These are phyloP conservation scores for Oplegnathus fasciatus DNA, from an alignment of 2,113 vertebrate species.

Conservation along the genomic window DNA sequence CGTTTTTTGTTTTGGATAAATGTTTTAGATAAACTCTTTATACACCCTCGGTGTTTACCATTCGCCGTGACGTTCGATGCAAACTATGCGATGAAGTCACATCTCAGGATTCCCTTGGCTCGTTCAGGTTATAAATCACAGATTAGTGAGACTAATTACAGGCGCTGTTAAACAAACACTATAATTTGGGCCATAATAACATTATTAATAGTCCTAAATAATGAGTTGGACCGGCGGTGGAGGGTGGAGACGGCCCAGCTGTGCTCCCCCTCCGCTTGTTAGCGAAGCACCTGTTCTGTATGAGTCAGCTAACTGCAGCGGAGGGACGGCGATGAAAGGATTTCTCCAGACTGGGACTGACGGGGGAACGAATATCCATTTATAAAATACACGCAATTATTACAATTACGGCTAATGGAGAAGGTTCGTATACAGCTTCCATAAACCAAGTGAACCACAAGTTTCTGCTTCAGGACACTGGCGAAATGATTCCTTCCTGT, in stretches of 20 bases:
- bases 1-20: constrained; percentile 11
- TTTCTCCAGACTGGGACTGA: not conserved
- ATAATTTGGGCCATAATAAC: constrained; percentile 36
- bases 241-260: constrained; percentile 48
- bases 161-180: constrained; percentile 52
- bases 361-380: not conserved
- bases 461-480: not conserved
- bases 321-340: constrained; percentile 38
- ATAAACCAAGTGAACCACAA: no score
- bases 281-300: constrained; percentile 47
- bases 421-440: not conserved
- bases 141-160: constrained; percentile 60
- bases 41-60: not conserved
- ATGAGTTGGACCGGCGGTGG: not conserved
- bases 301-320: constrained; percentile 48
- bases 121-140: constrained; percentile 38
- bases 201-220: constrained; percentile 49
- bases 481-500: not conserved
- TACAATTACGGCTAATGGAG: not conserved
- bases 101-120: constrained; percentile 29
- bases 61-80: not conserved
- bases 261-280: constrained; percentile 26
- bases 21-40: constrained; percentile 6
- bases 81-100: constrained; percentile 55
- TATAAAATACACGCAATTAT: not conserved